Conservation (phyloP, 1,140 invertebrate species). For the Drosophila suzukii region DNA sequence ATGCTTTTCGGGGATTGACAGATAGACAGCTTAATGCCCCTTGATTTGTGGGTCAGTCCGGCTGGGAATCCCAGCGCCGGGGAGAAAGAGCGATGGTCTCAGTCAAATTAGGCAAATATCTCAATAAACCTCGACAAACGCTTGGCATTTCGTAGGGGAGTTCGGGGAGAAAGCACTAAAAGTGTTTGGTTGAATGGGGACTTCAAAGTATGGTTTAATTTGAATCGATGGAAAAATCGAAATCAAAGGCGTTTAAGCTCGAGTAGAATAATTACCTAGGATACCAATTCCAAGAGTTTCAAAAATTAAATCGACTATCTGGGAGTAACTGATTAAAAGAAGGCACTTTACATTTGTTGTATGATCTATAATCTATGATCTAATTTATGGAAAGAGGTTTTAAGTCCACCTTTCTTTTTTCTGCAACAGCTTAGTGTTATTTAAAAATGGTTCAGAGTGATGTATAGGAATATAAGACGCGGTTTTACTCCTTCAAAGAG, state of each 20-base stretch:
- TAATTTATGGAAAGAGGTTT: no score
- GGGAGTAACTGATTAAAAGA: no score
- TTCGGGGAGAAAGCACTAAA: conserved; percentile 8
- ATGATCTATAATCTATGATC: no score
- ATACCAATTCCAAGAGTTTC: no score
- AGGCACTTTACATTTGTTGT: no score
- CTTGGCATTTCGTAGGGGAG: conserved; percentile 19
- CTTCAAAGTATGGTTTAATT: conserved; percentile 6
- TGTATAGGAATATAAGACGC: no score
- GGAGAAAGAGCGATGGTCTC: conserved; percentile 11
- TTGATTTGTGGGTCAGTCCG: conserved; percentile 71
- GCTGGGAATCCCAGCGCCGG: conserved; percentile 4
- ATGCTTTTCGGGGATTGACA: conserved; percentile 57
- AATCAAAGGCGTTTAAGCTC: neutral
- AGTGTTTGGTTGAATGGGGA: neutral
- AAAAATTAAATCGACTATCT: no score
- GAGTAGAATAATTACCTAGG: neutral
- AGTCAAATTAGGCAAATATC: conserved; percentile 40
- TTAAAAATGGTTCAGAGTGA: no score
- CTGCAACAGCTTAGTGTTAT: no score
- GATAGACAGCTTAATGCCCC: conserved; percentile 71
- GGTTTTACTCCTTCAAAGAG: no score
- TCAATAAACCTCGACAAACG: conserved; percentile 40
- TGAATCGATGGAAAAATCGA: neutral
- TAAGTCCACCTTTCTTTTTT: no score